Conservation (phyloP, 2,797 vertebrate genomes). For the Cossypha polioptera region DNA sequence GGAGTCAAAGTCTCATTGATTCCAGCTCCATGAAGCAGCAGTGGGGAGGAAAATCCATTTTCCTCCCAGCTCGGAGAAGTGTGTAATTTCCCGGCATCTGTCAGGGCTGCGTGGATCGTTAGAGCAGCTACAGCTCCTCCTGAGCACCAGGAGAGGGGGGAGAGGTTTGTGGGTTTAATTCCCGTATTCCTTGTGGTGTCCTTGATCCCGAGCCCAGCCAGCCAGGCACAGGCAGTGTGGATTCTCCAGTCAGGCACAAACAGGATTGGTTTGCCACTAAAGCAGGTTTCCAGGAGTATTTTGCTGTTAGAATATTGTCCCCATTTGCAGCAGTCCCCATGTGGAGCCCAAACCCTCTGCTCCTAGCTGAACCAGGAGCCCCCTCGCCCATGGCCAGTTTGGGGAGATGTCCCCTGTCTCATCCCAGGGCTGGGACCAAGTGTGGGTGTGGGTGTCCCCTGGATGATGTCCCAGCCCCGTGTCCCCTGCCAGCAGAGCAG, state of each 20-base stretch:
- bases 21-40: not conserved
- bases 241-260: not conserved
- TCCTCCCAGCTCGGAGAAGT: not conserved
- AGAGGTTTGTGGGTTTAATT: not conserved
- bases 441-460: not conserved
- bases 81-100: slow-evolving; percentile 1
- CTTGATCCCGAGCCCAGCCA: not conserved
- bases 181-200: fast-evolving
- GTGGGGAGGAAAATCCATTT: slow-evolving; percentile 37
- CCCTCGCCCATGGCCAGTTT: fast-evolving
- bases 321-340: fast-evolving
- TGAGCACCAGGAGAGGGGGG: fast-evolving
- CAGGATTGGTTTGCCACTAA: fast-evolving
- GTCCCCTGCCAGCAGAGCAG: no score
- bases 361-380: not conserved
- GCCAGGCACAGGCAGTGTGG: not conserved
- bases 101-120: not conserved
- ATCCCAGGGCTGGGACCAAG: not conserved
- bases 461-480: fast-evolving
- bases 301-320: not conserved
- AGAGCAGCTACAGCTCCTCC: not conserved
- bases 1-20: not conserved
- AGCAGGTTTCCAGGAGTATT: fast-evolving
- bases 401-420: fast-evolving
- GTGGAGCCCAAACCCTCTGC: fast-evolving